Evolutionary conservation across 2,888 invertebrate species (phyloP).

Genomic region (Euspilapteryx auroguttella): DNA sequence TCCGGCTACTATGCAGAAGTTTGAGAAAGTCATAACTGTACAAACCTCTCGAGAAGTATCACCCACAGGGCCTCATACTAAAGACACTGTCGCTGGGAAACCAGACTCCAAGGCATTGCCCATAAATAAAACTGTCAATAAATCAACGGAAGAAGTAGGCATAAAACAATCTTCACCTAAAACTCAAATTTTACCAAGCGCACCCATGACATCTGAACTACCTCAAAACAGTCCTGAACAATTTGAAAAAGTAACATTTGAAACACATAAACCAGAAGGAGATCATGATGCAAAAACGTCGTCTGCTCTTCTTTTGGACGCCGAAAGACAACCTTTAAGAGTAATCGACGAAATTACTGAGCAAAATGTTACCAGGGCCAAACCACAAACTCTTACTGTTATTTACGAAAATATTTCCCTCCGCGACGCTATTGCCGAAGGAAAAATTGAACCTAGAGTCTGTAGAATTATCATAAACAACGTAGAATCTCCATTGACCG

Average conservation of each 20-base stretch:
- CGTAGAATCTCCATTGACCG: slow-evolving; percentile 63
- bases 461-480: slow-evolving; percentile 66
- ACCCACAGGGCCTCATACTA: too few species aligned
- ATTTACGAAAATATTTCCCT: slow-evolving; percentile 53
- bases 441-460: slow-evolving; percentile 67
- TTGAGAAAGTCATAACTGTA: too few species aligned
- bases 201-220: slow-evolving; percentile 1
- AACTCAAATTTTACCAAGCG: too few species aligned
- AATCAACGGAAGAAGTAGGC: too few species aligned
- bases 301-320: slow-evolving; percentile 41
- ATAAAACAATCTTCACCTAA: too few species aligned
- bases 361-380: slow-evolving; percentile 38
- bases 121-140: too few species aligned
- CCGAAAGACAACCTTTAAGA: slow-evolving; percentile 43
- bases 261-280: neutral
- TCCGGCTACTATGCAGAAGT: too few species aligned
- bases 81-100: too few species aligned
- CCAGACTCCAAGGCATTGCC: too few species aligned
- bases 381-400: slow-evolving; percentile 21
- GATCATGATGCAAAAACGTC: slow-evolving; percentile 25
- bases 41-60: too few species aligned
- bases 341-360: slow-evolving; percentile 51
- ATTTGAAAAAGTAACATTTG: slow-evolving; percentile 1
- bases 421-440: slow-evolving; percentile 66
- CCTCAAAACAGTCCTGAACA: slow-evolving; percentile 1